Conservation (phyloP, 2,888 invertebrate species). For the Zeuzera pyrina region DNA sequence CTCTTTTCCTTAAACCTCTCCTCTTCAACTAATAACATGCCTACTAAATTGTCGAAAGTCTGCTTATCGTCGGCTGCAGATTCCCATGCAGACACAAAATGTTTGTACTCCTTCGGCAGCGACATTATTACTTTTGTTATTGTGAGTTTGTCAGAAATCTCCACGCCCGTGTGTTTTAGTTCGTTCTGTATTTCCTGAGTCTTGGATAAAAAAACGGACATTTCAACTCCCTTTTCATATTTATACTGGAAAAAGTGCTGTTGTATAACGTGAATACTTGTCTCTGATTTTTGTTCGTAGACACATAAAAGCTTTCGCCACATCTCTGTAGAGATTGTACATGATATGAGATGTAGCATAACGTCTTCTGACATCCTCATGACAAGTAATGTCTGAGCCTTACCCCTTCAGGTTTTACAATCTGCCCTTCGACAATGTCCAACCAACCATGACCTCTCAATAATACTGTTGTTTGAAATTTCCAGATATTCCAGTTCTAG, state of each 20-base stretch:
- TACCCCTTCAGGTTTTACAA: constrained; percentile 14
- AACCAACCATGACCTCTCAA: constrained; percentile 15
- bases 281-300: constrained; percentile 29
- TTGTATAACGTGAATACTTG: constrained; percentile 25
- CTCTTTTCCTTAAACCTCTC: too few species aligned
- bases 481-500: constrained; percentile 24
- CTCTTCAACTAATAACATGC: constrained; percentile 5
- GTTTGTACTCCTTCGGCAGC: constrained; percentile 17
- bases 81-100: constrained; percentile 18
- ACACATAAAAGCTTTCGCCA: constrained; percentile 24
- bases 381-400: constrained; percentile 20
- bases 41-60: constrained; percentile 6
- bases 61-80: constrained; percentile 9
- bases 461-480: constrained; percentile 20
- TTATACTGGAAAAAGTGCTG: constrained; percentile 19
- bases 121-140: constrained; percentile 18
- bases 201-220: constrained; percentile 11
- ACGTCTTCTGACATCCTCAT: constrained; percentile 21
- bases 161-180: constrained; percentile 16
- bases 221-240: constrained; percentile 9
- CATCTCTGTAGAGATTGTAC: constrained; percentile 21
- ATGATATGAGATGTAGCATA: constrained; percentile 23
- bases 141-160: constrained; percentile 11
- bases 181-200: constrained; percentile 21
- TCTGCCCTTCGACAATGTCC: constrained; percentile 15